phyloP scores from a whole-genome alignment of 2,113 vertebrate species.

The Podarcis cretensis region DNA sequence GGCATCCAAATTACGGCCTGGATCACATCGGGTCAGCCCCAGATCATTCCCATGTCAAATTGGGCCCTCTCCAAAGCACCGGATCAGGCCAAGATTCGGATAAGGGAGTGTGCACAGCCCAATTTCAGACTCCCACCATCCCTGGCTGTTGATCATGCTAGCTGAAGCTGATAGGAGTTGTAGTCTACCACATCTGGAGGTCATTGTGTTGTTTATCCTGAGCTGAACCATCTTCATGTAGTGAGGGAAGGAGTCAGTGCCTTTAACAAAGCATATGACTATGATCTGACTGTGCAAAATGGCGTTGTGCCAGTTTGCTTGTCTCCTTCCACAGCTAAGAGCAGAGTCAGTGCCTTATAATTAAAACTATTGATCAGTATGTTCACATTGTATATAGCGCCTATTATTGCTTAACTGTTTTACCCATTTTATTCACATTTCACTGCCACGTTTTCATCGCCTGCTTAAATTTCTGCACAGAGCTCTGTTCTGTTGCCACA shows the following conservation, averaged over 20 bases:
- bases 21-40: too few relatives aligned
- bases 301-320: background rate
- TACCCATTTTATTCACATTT: slow-evolving; percentile 8
- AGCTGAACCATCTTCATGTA: background rate
- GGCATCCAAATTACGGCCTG: too few relatives aligned
- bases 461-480: background rate
- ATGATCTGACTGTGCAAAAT: background rate
- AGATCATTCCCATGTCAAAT: too few relatives aligned
- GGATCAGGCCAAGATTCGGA: too few relatives aligned
- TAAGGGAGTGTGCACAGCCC: too few relatives aligned
- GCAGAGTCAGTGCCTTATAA: slow-evolving; percentile 10
- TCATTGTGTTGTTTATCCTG: too few relatives aligned
- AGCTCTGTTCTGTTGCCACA: background rate
- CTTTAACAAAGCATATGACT: slow-evolving; percentile 3
- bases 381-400: slow-evolving; percentile 19
- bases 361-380: slow-evolving; percentile 24
- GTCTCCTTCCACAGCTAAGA: background rate
- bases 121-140: too few relatives aligned
- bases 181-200: background rate
- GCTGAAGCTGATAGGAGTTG: background rate
- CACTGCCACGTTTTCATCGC: background rate
- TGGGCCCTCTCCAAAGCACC: too few relatives aligned
- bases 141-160: too few relatives aligned
- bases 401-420: slow-evolving; percentile 26
- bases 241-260: background rate